A percentile compares a stretch with the other conserved stretches of the same genome.
Evolutionary conservation across 2,113 vertebrate species (phyloP).

Genomic region (Tragelaphus imberbis): DNA sequence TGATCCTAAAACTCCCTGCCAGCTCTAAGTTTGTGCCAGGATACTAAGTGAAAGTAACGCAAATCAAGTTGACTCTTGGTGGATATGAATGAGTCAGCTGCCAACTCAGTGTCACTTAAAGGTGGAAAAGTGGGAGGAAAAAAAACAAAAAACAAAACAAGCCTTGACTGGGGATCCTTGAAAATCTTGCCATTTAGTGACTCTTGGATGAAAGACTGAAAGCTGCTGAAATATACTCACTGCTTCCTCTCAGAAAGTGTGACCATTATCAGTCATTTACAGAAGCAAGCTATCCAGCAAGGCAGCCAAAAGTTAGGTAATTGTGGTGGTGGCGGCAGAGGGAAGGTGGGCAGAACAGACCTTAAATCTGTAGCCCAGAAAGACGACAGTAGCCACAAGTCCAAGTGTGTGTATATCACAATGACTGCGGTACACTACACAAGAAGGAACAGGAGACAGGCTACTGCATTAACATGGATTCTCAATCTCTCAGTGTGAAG

Average conservation of each 20-base stretch:
- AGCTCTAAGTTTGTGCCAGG: background rate
- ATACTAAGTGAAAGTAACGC: background rate
- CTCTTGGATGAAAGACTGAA: background rate
- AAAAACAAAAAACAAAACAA: background rate
- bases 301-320: background rate
- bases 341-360: background rate
- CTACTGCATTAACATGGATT: background rate
- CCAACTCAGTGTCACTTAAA: background rate
- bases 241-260: background rate
- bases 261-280: background rate
- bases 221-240: background rate
- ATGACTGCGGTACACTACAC: background rate
- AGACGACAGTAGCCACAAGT: background rate
- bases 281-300: background rate
- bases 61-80: background rate
- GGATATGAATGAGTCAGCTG: background rate
- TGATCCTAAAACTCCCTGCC: background rate
- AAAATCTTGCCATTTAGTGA: background rate
- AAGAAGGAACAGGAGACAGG: background rate
- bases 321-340: background rate
- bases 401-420: background rate
- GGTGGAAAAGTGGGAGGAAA: background rate
- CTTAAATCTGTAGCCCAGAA: background rate
- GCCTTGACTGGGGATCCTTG: background rate
- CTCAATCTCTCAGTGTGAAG: background rate